phyloP scores from a whole-genome alignment of 2,888 invertebrate genomes.

The Melitaea athalia region DNA sequence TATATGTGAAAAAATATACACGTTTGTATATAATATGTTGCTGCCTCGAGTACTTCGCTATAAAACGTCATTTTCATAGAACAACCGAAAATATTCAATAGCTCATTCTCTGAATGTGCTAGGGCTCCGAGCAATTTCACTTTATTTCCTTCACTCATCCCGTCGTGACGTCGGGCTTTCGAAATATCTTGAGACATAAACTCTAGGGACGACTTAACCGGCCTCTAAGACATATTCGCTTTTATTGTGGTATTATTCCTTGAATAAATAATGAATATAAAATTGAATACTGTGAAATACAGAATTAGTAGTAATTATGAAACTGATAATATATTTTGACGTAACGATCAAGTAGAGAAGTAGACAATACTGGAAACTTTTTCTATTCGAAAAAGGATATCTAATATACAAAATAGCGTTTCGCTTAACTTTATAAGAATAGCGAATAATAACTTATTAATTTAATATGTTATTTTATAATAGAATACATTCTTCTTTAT shows the following conservation, averaged over 20 bases:
- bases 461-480: too few relatives aligned
- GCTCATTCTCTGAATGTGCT: slow-evolving; percentile 15
- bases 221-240: slow-evolving; percentile 16
- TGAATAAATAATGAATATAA: not conserved
- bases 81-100: slow-evolving; percentile 6
- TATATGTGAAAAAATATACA: too few relatives aligned
- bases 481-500: too few relatives aligned
- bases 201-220: slow-evolving; percentile 9
- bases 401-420: too few relatives aligned
- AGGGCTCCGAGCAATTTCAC: slow-evolving; percentile 17
- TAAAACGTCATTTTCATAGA: not conserved
- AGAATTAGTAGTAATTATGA: not conserved
- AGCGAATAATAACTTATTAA: too few relatives aligned
- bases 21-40: too few relatives aligned
- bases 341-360: too few relatives aligned
- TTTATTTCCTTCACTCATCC: slow-evolving; percentile 14
- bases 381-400: too few relatives aligned
- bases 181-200: slow-evolving; percentile 13
- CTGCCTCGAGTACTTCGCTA: not conserved
- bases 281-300: not conserved
- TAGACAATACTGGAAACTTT: too few relatives aligned
- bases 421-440: too few relatives aligned
- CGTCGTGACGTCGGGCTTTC: slow-evolving; percentile 17
- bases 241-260: slow-evolving; percentile 17
- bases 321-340: not conserved